Evolutionary conservation across 2,888 invertebrate genomes (phyloP).

Genomic region (Ctena decussata): DNA sequence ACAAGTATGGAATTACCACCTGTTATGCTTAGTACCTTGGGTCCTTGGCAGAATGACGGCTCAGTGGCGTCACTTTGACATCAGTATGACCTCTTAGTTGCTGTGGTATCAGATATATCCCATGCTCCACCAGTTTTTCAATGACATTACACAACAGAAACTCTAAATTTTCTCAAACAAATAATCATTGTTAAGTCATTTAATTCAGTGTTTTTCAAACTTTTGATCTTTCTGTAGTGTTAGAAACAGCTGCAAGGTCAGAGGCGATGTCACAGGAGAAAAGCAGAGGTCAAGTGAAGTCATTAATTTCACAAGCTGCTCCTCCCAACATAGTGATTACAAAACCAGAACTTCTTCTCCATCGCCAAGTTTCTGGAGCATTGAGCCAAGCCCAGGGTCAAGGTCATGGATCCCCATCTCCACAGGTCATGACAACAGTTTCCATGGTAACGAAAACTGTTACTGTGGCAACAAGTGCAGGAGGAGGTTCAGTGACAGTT

Average conservation of each 20-base stretch:
- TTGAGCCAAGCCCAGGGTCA: slow-evolving; percentile 38
- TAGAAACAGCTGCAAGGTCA: not conserved
- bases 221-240: not conserved
- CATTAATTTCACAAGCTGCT: slow-evolving; percentile 38
- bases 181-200: no score
- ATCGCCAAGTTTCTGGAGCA: slow-evolving; percentile 37
- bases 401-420: slow-evolving; percentile 34
- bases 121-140: no score
- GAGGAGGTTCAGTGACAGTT: slow-evolving; percentile 40
- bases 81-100: no score
- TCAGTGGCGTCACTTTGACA: no score
- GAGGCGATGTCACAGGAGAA: not conserved
- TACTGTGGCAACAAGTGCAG: slow-evolving; percentile 45
- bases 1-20: no score
- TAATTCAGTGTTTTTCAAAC: no score
- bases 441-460: slow-evolving; percentile 52
- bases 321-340: slow-evolving; percentile 18
- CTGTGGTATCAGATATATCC: no score
- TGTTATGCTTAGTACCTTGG: no score
- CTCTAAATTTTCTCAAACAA: no score
- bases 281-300: slow-evolving; percentile 40
- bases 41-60: no score
- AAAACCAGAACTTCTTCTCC: slow-evolving; percentile 55
- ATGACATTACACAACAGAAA: no score
- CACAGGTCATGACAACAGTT: slow-evolving; percentile 48